phyloP scores from a whole-genome alignment of 2,113 vertebrate species.

The Axis porcinus region DNA sequence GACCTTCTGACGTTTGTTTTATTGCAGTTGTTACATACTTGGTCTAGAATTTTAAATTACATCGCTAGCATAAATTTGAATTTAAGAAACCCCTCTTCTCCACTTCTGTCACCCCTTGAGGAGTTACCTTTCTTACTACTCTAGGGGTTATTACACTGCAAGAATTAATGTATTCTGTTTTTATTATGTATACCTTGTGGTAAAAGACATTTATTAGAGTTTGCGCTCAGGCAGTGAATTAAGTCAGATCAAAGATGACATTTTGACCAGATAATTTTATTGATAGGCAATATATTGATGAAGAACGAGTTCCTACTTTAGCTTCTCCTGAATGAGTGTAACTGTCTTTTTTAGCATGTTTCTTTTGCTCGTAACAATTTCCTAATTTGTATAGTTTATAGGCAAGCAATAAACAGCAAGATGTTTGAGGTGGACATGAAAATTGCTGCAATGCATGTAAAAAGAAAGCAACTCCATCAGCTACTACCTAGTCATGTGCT shows the following conservation, averaged over 20 bases:
- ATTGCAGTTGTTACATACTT: background rate
- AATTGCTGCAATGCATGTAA: slow-evolving; percentile 90
- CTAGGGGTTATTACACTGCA: background rate
- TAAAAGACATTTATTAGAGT: background rate
- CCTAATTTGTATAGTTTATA: slow-evolving; percentile 88
- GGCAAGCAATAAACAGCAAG: slow-evolving; percentile 92
- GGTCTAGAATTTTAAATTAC: background rate
- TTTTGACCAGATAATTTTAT: background rate
- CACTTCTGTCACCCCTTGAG: background rate
- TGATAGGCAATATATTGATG: background rate
- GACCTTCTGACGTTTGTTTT: background rate
- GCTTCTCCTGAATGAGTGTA: slow-evolving; percentile 43
- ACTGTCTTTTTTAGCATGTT: slow-evolving; percentile 57
- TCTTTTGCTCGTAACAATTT: slow-evolving; percentile 66
- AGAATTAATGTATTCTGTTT: background rate
- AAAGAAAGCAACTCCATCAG: slow-evolving; percentile 88
- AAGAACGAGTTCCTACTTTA: background rate
- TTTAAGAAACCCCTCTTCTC: background rate
- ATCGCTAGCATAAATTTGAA: background rate
- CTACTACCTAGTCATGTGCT: slow-evolving; percentile 87
- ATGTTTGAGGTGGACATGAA: slow-evolving; percentile 93
- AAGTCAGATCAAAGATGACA: background rate
- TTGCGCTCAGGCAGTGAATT: background rate
- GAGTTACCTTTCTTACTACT: background rate
- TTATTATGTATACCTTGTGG: background rate